phyloP scores from a whole-genome alignment of 2,888 invertebrate species.

The Dromius quadrimaculatus region DNA sequence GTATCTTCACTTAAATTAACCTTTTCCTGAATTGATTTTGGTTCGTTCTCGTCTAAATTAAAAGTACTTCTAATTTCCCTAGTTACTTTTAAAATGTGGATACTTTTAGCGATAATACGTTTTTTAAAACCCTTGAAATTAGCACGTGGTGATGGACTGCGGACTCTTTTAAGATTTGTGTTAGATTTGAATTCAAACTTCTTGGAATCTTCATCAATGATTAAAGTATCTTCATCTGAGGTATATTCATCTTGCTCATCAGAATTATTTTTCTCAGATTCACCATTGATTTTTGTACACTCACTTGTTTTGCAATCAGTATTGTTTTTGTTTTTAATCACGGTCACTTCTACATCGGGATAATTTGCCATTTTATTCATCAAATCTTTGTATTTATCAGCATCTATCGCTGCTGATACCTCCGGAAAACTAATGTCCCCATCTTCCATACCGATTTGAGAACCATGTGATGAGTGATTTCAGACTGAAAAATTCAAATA shows the following conservation, averaged over 20 bases:
- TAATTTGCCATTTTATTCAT: slow-evolving; percentile 62
- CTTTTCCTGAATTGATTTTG: slow-evolving; percentile 10
- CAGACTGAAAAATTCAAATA: slow-evolving; percentile 19
- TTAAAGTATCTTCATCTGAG: slow-evolving; percentile 64
- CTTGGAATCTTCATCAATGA: slow-evolving; percentile 64
- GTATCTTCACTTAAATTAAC: slow-evolving; percentile 26
- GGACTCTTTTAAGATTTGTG: slow-evolving; percentile 27
- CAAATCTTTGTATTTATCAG: slow-evolving; percentile 16
- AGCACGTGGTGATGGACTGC: slow-evolving; percentile 50
- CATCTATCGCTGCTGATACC: slow-evolving; percentile 57
- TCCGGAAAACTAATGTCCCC: slow-evolving; percentile 56
- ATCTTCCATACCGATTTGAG: slow-evolving; percentile 65
- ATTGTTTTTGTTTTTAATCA: slow-evolving; percentile 53
- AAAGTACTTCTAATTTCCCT: slow-evolving; percentile 25
- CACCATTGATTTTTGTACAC: slow-evolving; percentile 62
- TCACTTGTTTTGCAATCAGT: slow-evolving; percentile 38
- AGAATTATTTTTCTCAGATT: slow-evolving; percentile 53
- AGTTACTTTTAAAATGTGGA: slow-evolving; percentile 18
- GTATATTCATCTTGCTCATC: slow-evolving; percentile 60
- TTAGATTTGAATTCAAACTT: slow-evolving; percentile 55
- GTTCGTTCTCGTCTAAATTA: slow-evolving; percentile 31
- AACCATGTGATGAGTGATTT: slow-evolving; percentile 52
- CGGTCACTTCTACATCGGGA: slow-evolving; percentile 57
- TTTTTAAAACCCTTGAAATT: slow-evolving; percentile 53
- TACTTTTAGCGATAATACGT: slow-evolving; percentile 47